A percentile compares a stretch with the other conserved stretches of the same genome.
phyloP scores from a whole-genome alignment of 2,888 invertebrate genomes.

The Drosophila kanekoi region DNA sequence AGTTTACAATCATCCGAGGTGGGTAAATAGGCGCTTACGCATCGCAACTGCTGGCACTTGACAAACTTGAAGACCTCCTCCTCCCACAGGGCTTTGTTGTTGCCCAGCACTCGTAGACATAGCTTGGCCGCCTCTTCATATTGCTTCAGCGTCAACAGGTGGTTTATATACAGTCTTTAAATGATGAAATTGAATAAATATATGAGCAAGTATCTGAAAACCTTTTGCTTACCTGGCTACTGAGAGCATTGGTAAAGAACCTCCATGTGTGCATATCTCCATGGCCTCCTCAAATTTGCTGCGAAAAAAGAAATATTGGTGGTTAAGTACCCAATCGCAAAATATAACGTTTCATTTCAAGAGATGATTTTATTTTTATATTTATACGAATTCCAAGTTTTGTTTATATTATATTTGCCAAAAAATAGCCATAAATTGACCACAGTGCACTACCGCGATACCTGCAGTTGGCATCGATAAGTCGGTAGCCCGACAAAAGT shows the following conservation, averaged over 20 bases:
- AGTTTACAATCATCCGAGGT: conserved; percentile 90
- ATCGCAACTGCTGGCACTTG: conserved; percentile 91
- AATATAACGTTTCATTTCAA: not conserved
- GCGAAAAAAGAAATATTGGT: conserved; percentile 1
- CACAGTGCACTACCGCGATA: not conserved
- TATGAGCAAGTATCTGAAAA: not conserved
- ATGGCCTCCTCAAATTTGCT: conserved; percentile 94
- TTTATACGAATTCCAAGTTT: too few species aligned
- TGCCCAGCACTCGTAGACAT: conserved; percentile 93
- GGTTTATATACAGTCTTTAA: conserved; percentile 90
- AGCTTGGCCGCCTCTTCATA: conserved; percentile 94
- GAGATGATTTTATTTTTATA: not conserved
- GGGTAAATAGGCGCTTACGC: conserved; percentile 93
- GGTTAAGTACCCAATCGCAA: too few species aligned
- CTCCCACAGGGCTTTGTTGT: conserved; percentile 95
- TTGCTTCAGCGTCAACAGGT: conserved; percentile 89
- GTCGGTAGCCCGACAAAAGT: not conserved
- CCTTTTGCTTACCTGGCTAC: conserved; percentile 77
- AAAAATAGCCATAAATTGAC: not conserved
- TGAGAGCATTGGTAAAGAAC: conserved; percentile 82
- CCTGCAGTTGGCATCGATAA: conserved; percentile 13
- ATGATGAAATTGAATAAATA: not conserved
- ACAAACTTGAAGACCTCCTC: conserved; percentile 96
- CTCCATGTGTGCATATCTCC: conserved; percentile 90
- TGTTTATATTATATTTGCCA: not conserved